Percentiles rank a stretch among this genome's conserved stretches.
phyloP scores from a whole-genome alignment of 2,797 vertebrate genomes.

The Threskiornis aethiopicus region DNA sequence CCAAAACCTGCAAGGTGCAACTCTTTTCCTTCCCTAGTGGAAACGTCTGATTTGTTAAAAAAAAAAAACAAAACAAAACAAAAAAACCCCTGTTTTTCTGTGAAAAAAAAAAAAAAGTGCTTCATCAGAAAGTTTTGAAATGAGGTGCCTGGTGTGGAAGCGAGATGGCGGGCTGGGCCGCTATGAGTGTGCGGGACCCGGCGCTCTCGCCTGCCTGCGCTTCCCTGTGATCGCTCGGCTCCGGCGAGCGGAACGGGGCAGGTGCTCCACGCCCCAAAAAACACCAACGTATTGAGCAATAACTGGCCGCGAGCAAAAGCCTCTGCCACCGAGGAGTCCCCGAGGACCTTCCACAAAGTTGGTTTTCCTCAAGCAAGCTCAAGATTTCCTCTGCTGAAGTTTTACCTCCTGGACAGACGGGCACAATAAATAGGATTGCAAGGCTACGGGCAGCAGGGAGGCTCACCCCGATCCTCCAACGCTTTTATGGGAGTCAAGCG shows the following conservation, averaged over 20 bases:
- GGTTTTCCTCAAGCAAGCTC: not conserved
- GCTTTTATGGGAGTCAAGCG: accelerated
- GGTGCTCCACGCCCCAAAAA: not conserved
- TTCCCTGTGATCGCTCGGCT: not conserved
- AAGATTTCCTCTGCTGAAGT: not conserved
- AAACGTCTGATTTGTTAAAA: not conserved
- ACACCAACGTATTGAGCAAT: accelerated
- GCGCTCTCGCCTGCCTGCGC: not conserved
- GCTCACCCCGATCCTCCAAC: not conserved
- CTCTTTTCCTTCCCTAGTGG: not conserved
- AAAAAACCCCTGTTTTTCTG: not conserved
- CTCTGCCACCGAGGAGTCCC: not conserved
- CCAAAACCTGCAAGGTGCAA: not conserved
- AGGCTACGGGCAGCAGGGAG: not conserved
- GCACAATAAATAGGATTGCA: not conserved
- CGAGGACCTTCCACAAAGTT: not conserved
- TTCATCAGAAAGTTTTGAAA: not conserved
- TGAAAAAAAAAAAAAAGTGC: not conserved
- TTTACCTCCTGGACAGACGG: not conserved
- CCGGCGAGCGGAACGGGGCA: not conserved
- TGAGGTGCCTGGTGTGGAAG: not conserved
- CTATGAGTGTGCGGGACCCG: not conserved
- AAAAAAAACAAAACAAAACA: too few relatives aligned
- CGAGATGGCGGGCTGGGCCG: accelerated
- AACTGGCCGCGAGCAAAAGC: not conserved